These are phyloP conservation scores for Pseudobourletiella spinata DNA, from an alignment of 1,140 invertebrate genomes.

Conservation along the genomic window DNA sequence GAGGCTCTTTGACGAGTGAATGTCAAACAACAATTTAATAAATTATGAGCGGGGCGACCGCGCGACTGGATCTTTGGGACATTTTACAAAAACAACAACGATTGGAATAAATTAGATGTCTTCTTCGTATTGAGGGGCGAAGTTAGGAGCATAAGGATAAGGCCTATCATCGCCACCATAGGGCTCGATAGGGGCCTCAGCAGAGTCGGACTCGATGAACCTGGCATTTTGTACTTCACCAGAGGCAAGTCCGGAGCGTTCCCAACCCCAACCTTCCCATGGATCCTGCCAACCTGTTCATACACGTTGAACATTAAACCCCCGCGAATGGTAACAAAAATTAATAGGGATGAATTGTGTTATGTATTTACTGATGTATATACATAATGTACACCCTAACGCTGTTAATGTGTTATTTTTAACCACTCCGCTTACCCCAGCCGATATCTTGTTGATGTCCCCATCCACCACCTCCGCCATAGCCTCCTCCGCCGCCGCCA, in stretches of 20 bases:
- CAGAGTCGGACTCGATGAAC: neutral
- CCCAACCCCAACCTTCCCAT: slow-evolving; percentile 7
- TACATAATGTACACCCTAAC: too few species aligned
- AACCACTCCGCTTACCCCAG: too few species aligned
- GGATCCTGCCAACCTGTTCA: slow-evolving; percentile 9
- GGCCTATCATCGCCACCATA: neutral
- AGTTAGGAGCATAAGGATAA: slow-evolving; percentile 1
- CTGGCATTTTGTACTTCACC: neutral
- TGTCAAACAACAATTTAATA: too few species aligned
- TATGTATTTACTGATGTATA: too few species aligned
- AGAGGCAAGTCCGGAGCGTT: neutral
- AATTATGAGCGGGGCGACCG: too few species aligned
- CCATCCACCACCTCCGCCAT: slow-evolving; percentile 2
- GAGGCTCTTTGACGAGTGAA: neutral
- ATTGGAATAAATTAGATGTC: neutral
- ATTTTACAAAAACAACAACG: too few species aligned
- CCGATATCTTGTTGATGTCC: too few species aligned
- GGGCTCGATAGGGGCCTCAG: neutral
- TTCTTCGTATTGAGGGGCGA: neutral
- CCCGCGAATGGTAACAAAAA: too few species aligned
- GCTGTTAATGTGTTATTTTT: too few species aligned
- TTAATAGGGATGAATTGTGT: too few species aligned
- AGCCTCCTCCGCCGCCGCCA: slow-evolving; percentile 2
- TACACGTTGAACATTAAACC: too few species aligned
- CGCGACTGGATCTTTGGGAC: too few species aligned